These are phyloP conservation scores for Oceanodroma leucorhoa DNA, from an alignment of 2,797 vertebrate genomes.

Conservation along the genomic window DNA sequence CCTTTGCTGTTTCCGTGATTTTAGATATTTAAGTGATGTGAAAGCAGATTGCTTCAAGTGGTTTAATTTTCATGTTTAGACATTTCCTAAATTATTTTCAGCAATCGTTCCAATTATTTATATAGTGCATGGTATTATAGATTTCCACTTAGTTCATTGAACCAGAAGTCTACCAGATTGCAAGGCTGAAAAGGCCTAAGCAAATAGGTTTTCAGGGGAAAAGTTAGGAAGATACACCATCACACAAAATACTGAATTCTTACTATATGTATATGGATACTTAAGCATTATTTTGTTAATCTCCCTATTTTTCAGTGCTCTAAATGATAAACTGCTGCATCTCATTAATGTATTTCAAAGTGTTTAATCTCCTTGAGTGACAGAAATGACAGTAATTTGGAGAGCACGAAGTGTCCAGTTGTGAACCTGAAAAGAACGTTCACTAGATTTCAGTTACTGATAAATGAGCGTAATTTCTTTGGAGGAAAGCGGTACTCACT, in stretches of 20 bases:
- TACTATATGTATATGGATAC: background rate
- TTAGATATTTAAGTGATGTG: background rate
- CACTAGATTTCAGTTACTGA: background rate
- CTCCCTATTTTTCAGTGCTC: background rate
- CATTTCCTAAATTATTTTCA: background rate
- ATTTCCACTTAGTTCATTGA: background rate
- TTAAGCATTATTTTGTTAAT: background rate
- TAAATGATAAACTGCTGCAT: background rate
- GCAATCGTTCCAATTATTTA: background rate
- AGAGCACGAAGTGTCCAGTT: background rate
- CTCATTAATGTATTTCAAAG: background rate
- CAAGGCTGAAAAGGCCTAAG: background rate
- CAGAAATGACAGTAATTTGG: slow-evolving; percentile 1
- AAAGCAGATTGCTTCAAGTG: background rate
- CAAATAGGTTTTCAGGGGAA: background rate
- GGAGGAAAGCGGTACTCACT: background rate
- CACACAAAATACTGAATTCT: background rate
- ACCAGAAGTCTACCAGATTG: background rate
- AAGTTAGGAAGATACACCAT: background rate
- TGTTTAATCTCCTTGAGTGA: background rate
- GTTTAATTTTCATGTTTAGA: slow-evolving; percentile 24
- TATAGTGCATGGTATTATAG: background rate
- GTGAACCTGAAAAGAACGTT: background rate
- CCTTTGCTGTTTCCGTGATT: background rate
- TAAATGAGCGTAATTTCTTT: background rate